Evolutionary conservation across 2,113 vertebrate genomes (phyloP).

Genomic region (Rhombomys opimus): DNA sequence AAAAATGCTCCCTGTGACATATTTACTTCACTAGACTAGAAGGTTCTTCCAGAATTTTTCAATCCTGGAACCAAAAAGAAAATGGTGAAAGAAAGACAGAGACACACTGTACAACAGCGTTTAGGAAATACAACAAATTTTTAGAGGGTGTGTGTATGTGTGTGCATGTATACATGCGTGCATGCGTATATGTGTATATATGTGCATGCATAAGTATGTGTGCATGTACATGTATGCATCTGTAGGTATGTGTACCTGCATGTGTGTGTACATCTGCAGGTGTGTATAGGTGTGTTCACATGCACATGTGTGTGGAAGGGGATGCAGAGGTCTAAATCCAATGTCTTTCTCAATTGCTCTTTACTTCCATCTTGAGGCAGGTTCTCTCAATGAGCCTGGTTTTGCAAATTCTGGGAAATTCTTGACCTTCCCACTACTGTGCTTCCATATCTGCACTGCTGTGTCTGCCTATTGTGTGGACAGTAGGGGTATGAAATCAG

Average conservation of each 20-base stretch:
- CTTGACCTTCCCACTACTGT: background rate
- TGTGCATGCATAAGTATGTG: too few relatives aligned
- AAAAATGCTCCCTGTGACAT: background rate
- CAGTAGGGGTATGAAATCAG: background rate
- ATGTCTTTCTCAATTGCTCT: background rate
- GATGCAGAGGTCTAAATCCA: background rate
- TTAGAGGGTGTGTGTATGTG: background rate
- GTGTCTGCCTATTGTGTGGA: background rate
- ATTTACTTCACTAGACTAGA: conserved; percentile 38
- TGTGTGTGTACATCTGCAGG: background rate
- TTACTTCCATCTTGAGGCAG: too few relatives aligned
- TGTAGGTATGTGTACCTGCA: too few relatives aligned
- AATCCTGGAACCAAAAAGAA: conserved; percentile 33
- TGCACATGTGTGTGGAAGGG: background rate
- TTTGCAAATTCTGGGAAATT: background rate
- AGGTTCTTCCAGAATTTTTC: conserved; percentile 21
- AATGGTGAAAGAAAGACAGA: background rate
- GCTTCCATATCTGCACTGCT: background rate
- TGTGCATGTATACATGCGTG: too few relatives aligned
- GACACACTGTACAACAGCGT: background rate
- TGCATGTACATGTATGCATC: too few relatives aligned
- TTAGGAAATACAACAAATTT: background rate
- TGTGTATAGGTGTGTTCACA: background rate
- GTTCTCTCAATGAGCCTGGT: background rate
- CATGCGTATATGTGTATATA: too few relatives aligned